Evolutionary conservation across 2,113 vertebrate genomes (phyloP).

Genomic region (Thryonomys swinderianus): DNA sequence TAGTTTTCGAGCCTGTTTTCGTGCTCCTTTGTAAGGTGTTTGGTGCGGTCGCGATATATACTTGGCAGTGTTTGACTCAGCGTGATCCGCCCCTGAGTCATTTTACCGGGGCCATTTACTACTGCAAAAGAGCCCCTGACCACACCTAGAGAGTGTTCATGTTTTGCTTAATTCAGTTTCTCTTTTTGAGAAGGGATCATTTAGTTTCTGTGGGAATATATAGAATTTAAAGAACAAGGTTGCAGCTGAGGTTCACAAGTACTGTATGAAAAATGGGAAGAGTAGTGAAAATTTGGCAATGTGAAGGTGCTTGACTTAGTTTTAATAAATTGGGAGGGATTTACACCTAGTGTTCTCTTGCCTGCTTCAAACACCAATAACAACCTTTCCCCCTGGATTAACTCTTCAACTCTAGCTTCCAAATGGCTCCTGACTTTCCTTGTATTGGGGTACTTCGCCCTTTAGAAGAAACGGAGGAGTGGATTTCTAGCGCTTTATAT

Average conservation of each 20-base stretch:
- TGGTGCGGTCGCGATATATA: neutral
- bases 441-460: slow-evolving; percentile 43
- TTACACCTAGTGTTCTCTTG: neutral
- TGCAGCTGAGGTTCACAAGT: slow-evolving; percentile 14
- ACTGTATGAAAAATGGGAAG: neutral
- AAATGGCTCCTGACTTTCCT: slow-evolving; percentile 2
- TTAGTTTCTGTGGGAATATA: neutral
- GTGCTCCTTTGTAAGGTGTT: neutral
- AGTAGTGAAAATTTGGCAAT: neutral
- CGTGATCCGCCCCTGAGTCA: slow-evolving; percentile 58
- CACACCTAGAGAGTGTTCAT: slow-evolving; percentile 31
- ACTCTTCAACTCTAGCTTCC: slow-evolving; percentile 16
- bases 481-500: slow-evolving; percentile 27
- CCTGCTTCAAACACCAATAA: neutral
- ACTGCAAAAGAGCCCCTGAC: neutral
- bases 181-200: neutral
- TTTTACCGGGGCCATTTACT: slow-evolving; percentile 72
- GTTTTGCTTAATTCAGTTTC: slow-evolving; percentile 32
- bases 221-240: neutral
- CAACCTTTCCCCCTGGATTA: neutral
- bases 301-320: slow-evolving; percentile 9
- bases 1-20: slow-evolving; percentile 12
- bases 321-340: neutral
- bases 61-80: slow-evolving; percentile 55
- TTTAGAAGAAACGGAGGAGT: neutral